phyloP scores from a whole-genome alignment of 92 coral and sea anemone species.

The Porites divaricata region DNA sequence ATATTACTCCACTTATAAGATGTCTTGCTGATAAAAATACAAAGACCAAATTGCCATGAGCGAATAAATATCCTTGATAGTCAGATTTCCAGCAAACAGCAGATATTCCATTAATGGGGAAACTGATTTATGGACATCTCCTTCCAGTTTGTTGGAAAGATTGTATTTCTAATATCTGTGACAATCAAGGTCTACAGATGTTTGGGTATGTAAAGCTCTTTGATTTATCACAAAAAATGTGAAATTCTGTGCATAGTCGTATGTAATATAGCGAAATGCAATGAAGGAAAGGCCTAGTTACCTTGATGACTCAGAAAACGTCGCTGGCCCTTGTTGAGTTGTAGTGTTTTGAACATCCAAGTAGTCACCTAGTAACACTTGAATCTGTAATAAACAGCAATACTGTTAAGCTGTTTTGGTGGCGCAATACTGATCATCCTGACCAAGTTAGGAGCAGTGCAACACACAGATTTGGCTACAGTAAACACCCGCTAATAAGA shows the following conservation, averaged over 20 bases:
- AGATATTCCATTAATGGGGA: too few relatives aligned
- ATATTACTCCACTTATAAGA: background rate
- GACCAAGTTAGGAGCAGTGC: too few relatives aligned
- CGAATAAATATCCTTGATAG: too few relatives aligned
- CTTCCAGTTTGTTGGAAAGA: too few relatives aligned
- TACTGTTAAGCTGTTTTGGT: background rate
- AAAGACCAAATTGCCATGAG: too few relatives aligned
- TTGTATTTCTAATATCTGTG: background rate
- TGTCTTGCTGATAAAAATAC: too few relatives aligned
- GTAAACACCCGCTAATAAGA: too few relatives aligned
- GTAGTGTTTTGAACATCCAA: constrained; percentile 92
- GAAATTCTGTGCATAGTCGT: background rate
- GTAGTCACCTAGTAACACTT: constrained; percentile 89
- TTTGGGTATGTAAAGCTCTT: background rate
- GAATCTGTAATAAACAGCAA: constrained; percentile 63
- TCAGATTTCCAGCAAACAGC: too few relatives aligned
- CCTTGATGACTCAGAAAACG: constrained; percentile 95
- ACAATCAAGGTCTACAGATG: background rate
- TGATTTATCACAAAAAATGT: background rate
- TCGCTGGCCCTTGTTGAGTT: constrained; percentile 79
- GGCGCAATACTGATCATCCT: too few relatives aligned
- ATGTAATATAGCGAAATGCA: background rate
- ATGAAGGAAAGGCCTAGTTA: constrained; percentile 7
- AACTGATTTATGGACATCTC: too few relatives aligned
- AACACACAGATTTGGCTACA: too few relatives aligned